A percentile compares a stretch with the other conserved stretches of the same genome.
Evolutionary conservation across 2,888 invertebrate species (phyloP).

Genomic region (Lottia gigantea): DNA sequence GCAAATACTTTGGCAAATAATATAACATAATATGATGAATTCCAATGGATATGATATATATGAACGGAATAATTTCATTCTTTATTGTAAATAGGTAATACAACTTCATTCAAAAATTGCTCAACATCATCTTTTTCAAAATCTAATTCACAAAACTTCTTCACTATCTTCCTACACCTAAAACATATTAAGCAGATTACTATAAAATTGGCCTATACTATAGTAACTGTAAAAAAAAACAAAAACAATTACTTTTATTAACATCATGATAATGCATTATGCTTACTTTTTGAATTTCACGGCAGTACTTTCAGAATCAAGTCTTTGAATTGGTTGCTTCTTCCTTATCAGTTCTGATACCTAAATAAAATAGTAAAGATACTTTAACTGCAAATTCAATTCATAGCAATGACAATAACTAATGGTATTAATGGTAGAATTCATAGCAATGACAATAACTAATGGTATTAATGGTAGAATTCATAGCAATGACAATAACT

Average conservation of each 20-base stretch:
- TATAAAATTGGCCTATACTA: no score
- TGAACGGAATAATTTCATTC: no score
- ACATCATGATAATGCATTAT: not conserved
- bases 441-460: no score
- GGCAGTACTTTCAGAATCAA: conserved; percentile 45
- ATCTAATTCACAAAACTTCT: conserved; percentile 53
- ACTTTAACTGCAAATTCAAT: no score
- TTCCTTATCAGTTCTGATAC: conserved; percentile 52
- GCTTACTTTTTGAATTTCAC: conserved; percentile 51
- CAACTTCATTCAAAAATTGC: conserved; percentile 52
- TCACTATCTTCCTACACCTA: conserved; percentile 53
- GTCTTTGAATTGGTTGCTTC: conserved; percentile 48
- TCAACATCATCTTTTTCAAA: conserved; percentile 51
- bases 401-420: no score
- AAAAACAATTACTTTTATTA: no score
- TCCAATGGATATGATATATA: no score
- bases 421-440: no score
- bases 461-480: no score
- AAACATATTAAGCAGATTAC: conserved; percentile 23
- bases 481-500: no score
- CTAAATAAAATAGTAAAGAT: conserved; percentile 31
- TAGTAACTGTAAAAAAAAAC: not conserved
- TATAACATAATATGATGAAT: no score
- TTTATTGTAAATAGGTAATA: conserved; percentile 33
- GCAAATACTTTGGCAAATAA: no score